Percentiles rank a stretch among this genome's conserved stretches.
Evolutionary conservation across 2,888 invertebrate genomes (phyloP).

Genomic region (Bellardia pandia): DNA sequence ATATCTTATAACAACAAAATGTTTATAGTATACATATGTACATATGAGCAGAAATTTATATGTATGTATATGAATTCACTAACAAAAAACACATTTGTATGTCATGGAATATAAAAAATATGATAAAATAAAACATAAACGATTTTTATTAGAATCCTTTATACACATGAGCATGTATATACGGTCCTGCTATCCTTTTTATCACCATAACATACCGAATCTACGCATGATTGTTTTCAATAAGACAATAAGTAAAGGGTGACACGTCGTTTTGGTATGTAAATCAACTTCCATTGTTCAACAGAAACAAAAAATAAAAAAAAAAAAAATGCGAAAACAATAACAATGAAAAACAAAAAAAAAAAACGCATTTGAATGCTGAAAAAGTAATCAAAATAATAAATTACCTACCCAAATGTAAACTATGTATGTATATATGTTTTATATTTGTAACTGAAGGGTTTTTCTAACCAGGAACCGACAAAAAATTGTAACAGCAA

Average conservation of each 20-base stretch:
- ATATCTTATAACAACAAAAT: constrained; percentile 3
- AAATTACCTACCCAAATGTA: constrained; percentile 83
- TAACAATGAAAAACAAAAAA: constrained; percentile 61
- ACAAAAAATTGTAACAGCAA: constrained; percentile 75
- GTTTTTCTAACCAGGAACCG: constrained; percentile 56
- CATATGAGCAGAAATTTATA: no score
- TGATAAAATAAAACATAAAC: constrained; percentile 21
- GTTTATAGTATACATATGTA: no score
- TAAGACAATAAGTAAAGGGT: constrained; percentile 75
- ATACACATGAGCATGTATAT: constrained; percentile 12
- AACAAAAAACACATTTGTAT: not conserved
- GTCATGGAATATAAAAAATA: constrained; percentile 14
- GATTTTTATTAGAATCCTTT: constrained; percentile 36
- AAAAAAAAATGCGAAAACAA: constrained; percentile 69
- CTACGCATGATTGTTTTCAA: constrained; percentile 62
- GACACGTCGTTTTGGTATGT: constrained; percentile 84
- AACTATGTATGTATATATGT: constrained; percentile 59
- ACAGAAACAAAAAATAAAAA: constrained; percentile 64
- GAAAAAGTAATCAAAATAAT: constrained; percentile 82
- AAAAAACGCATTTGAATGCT: constrained; percentile 80
- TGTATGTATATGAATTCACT: no score
- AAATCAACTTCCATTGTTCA: constrained; percentile 84
- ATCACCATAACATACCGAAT: constrained; percentile 49
- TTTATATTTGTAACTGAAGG: constrained; percentile 64
- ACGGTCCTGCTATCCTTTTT: constrained; percentile 47